Evolutionary conservation across 2,797 vertebrate species (phyloP), one percentile per base, ranked within the genome.

Genomic region (Rhabdomys pumilio): DNA sequence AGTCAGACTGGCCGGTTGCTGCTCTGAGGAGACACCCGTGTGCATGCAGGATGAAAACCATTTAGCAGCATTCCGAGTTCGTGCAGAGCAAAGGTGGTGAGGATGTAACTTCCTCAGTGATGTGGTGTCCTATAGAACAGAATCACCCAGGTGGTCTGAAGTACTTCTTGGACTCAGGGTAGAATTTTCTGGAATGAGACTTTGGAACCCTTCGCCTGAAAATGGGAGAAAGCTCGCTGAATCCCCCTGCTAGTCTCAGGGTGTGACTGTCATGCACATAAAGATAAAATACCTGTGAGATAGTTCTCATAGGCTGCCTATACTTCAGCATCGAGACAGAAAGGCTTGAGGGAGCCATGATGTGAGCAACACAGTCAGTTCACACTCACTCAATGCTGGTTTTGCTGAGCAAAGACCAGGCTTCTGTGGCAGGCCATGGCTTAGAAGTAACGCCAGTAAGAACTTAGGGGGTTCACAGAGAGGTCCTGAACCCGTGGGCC

Each of bases 31-130:
- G n/a, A 13, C 10, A 2, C 11, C 0, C n/a, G 31, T 7, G 20
- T 0, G 3, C 0, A 0, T 0, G 1, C 9, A 14, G 7, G 41
- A 26, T 3, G 50, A 69, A 50, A 69, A 26, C 55, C 57, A 2
- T 10, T 41, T 22, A 67, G 69, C 67, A 50, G 20, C 10, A 47
- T 3, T 76, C 50, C 24, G 2, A 29, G 4, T 44, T 44, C 76
- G 38, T 12, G 80, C 31, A 34, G 76, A 50, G 63, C 29, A 24
- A 83, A 24, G 31, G 41, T 84, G 34, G 50, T 22, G 19, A n/a
- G 77, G 59, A 41, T 34, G 11, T 3, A 72, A 14, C 7, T 77
- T 26, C 29, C 67, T 75, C 55, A 67, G 80, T 9, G 14, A 26
- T 41, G 13, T 3, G 17, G 34, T 6, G 12, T 92, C 89, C 38